Evolutionary conservation across 2,113 vertebrate species (phyloP).

Genomic region (Notarius quadriscutis): DNA sequence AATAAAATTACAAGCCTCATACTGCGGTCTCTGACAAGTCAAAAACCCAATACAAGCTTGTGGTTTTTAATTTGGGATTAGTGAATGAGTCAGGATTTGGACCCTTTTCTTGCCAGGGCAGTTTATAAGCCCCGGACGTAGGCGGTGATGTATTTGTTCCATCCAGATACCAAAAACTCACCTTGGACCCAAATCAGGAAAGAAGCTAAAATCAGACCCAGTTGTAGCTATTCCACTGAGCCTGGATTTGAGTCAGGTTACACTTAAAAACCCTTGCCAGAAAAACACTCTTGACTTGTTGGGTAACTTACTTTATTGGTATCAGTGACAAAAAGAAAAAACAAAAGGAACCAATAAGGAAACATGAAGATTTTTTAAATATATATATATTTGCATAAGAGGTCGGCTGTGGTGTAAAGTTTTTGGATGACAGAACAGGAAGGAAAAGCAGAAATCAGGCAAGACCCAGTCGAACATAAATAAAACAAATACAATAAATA

Average conservation of each 20-base stretch:
- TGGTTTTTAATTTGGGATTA: conserved; percentile 51
- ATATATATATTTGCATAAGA: conserved; percentile 64
- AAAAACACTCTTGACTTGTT: conserved; percentile 38
- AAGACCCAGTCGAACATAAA: conserved; percentile 37
- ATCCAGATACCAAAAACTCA: conserved; percentile 27
- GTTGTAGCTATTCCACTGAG: conserved; percentile 9
- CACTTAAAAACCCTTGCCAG: neutral
- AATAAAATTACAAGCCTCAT: conserved; percentile 44
- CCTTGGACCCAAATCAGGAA: conserved; percentile 40
- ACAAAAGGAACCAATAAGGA: conserved; percentile 41
- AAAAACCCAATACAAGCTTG: conserved; percentile 45
- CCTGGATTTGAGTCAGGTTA: neutral
- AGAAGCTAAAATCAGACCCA: neutral
- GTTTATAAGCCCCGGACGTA: conserved; percentile 3
- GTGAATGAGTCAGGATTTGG: conserved; percentile 43
- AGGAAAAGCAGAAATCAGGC: conserved; percentile 32
- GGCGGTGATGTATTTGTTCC: conserved; percentile 42
- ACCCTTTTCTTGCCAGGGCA: conserved; percentile 1
- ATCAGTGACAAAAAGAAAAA: conserved; percentile 64
- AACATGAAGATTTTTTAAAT: conserved; percentile 27
- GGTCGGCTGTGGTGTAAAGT: conserved; percentile 55
- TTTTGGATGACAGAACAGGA: conserved; percentile 35
- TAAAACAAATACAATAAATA: conserved; percentile 59
- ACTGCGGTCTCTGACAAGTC: conserved; percentile 34
- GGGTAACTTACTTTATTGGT: conserved; percentile 72